Base-by-base conservation (phyloP, 2,113 vertebrate genomes). In the Rhynchopsitta pachyrhyncha region DNA sequence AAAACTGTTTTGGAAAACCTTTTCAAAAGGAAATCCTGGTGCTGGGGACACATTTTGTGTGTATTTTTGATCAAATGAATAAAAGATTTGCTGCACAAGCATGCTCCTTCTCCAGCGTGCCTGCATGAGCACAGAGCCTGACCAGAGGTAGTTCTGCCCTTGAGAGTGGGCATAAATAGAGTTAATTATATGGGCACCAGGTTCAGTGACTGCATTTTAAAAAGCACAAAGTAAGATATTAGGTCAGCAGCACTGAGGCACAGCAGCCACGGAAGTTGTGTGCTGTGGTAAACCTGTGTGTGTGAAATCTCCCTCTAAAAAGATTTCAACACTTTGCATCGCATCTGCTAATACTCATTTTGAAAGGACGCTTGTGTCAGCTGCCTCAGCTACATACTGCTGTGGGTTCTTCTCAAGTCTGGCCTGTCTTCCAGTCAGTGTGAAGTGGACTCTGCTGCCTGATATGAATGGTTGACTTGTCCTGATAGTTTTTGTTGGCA, bases 321-420 rank as follows among this genome's bases (percentile, higher is more conserved):
- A 47, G 62, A 67, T 83, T 86, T 77, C 69, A 81, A 52, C 28
- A 46, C 64, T 86, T 88, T 49, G 42, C 64, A 33, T 92, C 94
- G 59, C 85, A 64, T 71, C 59, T 55, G 35, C 82, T 96, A 83
- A 91, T 95, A 46, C 71, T 92, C 90, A 44, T 29, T 91, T 91
- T 85, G 28, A 85, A 90, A 73, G 66, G 81, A 76, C 0, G 4
- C 39, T 70, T 33, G 42, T 95, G 90, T 88, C 92, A 92, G 81
- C 87, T 91, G 74, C 82, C 82, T 86, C 49, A 81, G 44, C 62
- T 73, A 41, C 46, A 28, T 67, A 4, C 47, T 82, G 67, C 94
- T 12, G 0, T 37, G 70, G 70, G 89, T 84, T 73, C 0, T 91
- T 91, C 89, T 94, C 44, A 52, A 80, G 67, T 79, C 91, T 85